phyloP scores from a whole-genome alignment of 2,888 invertebrate genomes.

The Trissolcus brochymenae region DNA sequence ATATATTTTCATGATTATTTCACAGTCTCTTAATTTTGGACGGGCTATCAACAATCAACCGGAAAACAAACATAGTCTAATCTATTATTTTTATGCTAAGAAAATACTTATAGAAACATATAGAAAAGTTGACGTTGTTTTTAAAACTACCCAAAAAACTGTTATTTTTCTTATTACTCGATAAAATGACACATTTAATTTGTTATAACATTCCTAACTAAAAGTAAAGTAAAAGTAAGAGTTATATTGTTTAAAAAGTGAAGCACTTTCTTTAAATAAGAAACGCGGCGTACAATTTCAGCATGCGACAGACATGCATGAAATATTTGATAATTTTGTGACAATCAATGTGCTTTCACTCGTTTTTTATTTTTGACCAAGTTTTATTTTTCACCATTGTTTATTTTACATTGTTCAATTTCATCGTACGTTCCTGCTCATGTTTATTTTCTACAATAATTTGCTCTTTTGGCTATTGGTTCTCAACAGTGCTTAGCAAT shows the following conservation, averaged over 20 bases:
- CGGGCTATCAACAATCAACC: no score
- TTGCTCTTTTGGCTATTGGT: conserved; percentile 18
- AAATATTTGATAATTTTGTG: conserved; percentile 40
- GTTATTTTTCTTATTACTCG: conserved; percentile 1
- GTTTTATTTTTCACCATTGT: conserved; percentile 22
- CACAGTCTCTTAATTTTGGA: no score
- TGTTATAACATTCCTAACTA: conserved; percentile 30
- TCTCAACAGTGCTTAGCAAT: conserved; percentile 22
- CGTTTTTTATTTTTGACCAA: conserved; percentile 1
- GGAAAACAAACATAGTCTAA: no score
- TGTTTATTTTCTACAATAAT: background rate
- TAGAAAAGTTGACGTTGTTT: background rate
- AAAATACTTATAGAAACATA: background rate
- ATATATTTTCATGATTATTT: no score
- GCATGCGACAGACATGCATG: conserved; percentile 54
- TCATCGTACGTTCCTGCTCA: background rate
- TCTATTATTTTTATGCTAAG: no score
- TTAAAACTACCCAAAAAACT: background rate
- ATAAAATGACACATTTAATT: conserved; percentile 18
- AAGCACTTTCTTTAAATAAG: conserved; percentile 52
- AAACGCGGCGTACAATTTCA: conserved; percentile 49
- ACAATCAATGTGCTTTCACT: conserved; percentile 39
- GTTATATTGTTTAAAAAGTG: conserved; percentile 39
- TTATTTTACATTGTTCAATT: conserved; percentile 29
- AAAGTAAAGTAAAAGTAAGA: conserved; percentile 57